These are phyloP conservation scores for Dasypogon diadema DNA, from an alignment of 2,888 invertebrate species.

Conservation along the genomic window DNA sequence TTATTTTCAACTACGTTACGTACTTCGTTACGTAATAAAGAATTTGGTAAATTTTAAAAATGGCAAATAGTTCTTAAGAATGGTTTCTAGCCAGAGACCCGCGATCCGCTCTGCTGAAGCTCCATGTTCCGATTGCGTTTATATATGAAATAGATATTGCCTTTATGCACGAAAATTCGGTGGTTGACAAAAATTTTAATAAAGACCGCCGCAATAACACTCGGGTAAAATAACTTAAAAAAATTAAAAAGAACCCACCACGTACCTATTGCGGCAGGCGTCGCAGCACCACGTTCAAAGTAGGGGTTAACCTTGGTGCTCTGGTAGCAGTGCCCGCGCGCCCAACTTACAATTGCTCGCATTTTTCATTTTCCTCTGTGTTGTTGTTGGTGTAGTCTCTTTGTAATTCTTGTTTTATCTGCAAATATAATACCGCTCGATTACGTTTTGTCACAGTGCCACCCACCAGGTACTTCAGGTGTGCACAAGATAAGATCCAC, in stretches of 20 bases:
- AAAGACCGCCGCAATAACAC: slow-evolving; percentile 19
- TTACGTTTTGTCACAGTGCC: not conserved
- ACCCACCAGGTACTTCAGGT: not conserved
- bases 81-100: slow-evolving; percentile 18
- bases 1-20: too few species aligned
- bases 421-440: not conserved
- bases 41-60: not conserved
- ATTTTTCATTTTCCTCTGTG: slow-evolving; percentile 24
- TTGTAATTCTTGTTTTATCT: not conserved
- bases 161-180: slow-evolving; percentile 40
- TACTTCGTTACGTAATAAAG: too few species aligned
- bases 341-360: slow-evolving; percentile 23
- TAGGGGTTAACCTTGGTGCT: slow-evolving; percentile 45
- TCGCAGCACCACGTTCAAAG: not conserved
- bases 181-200: slow-evolving; percentile 36
- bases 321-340: slow-evolving; percentile 11
- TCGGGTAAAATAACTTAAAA: not conserved
- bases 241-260: slow-evolving; percentile 30
- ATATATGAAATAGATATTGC: slow-evolving; percentile 41
- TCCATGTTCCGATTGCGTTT: slow-evolving; percentile 24
- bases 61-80: not conserved
- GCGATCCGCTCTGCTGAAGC: slow-evolving; percentile 43
- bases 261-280: slow-evolving; percentile 25
- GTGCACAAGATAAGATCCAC: not conserved
- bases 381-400: not conserved